phyloP scores from a whole-genome alignment of 2,888 invertebrate genomes.

The Carcina quercana region DNA sequence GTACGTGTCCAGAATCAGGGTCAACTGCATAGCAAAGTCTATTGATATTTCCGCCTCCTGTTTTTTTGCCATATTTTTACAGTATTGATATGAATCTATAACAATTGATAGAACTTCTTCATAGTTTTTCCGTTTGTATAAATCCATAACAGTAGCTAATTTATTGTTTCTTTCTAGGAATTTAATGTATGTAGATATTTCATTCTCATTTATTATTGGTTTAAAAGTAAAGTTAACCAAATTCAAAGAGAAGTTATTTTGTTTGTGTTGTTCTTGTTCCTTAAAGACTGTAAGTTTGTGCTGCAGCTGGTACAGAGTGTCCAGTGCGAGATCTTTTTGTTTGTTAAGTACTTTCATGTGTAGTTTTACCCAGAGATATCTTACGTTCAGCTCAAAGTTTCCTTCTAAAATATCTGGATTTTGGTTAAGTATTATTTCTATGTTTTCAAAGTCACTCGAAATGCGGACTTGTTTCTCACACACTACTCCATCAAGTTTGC shows the following conservation, averaged over 20 bases:
- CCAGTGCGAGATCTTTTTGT: conserved; percentile 53
- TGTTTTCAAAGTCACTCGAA: conserved; percentile 46
- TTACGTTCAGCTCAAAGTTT: conserved; percentile 44
- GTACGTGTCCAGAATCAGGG: conserved; percentile 78
- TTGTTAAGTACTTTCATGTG: conserved; percentile 57
- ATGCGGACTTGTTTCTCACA: conserved; percentile 37
- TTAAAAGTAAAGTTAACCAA: conserved; percentile 55
- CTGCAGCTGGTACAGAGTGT: conserved; percentile 54
- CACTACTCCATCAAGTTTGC: conserved; percentile 35
- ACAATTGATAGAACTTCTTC: conserved; percentile 79
- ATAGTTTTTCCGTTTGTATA: conserved; percentile 79
- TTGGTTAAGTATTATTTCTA: conserved; percentile 45
- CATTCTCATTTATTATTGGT: conserved; percentile 45
- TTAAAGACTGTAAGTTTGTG: conserved; percentile 63
- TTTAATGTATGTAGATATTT: conserved; percentile 47
- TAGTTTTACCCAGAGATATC: conserved; percentile 59
- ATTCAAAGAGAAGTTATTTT: no score
- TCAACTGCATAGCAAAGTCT: conserved; percentile 74
- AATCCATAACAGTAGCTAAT: conserved; percentile 77
- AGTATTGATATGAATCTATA: conserved; percentile 78
- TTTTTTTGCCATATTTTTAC: conserved; percentile 50
- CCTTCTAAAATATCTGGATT: conserved; percentile 52
- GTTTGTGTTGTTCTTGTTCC: conserved; percentile 45
- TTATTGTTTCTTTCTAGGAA: conserved; percentile 67
- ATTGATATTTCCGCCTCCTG: conserved; percentile 62